A percentile compares a stretch with the other conserved stretches of the same genome.
Evolutionary conservation across 2,113 vertebrate genomes (phyloP).

Genomic region (Lucifuga dentata): DNA sequence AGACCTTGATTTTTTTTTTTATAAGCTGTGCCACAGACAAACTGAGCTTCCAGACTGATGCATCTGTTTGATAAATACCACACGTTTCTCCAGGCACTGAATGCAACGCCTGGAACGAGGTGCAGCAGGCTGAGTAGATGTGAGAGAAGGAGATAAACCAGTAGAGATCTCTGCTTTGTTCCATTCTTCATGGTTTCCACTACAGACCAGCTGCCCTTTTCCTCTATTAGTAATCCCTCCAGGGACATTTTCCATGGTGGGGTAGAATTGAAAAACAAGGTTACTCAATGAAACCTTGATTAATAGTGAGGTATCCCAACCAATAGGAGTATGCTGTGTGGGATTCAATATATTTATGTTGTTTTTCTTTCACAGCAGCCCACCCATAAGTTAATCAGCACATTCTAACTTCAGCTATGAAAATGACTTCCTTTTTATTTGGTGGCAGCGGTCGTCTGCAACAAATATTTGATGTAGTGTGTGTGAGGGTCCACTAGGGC

Average conservation of each 20-base stretch:
- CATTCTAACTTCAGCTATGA: no score
- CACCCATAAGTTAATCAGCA: no score
- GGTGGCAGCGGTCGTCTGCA: no score
- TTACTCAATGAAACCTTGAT: no score
- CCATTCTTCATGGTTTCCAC: conserved; percentile 40
- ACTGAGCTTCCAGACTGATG: conserved; percentile 21
- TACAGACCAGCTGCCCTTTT: conserved; percentile 44
- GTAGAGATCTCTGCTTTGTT: conserved; percentile 23
- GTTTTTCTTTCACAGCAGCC: no score
- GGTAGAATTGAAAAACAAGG: neutral
- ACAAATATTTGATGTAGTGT: no score
- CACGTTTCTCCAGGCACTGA: conserved; percentile 26
- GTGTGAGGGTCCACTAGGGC: no score
- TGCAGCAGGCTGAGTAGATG: neutral
- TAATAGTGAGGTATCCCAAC: no score
- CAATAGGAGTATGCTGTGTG: no score
- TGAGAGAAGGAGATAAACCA: neutral
- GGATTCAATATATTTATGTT: no score
- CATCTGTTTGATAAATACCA: conserved; percentile 45
- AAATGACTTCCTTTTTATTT: no score
- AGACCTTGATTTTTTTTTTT: no score
- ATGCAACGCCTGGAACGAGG: neutral
- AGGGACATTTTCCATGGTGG: neutral
- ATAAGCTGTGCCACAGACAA: conserved; percentile 32
- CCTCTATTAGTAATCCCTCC: conserved; percentile 12